Conservation (phyloP, 2,797 vertebrate species). For the Cyclopterus lumpus region DNA sequence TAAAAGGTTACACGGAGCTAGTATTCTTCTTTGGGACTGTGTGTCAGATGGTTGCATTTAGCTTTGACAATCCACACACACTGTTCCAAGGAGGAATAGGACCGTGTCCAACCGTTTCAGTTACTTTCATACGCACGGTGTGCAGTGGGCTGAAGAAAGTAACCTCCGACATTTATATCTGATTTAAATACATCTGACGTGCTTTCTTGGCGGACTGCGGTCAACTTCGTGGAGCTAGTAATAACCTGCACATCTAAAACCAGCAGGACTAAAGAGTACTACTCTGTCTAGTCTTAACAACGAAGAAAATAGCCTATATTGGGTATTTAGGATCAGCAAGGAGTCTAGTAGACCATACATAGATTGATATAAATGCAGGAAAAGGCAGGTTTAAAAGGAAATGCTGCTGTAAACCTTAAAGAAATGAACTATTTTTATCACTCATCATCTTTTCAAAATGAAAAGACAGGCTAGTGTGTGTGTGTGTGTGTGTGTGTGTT, state of each 20-base stretch:
- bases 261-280: not conserved
- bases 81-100: too few relatives aligned
- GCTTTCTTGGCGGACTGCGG: too few relatives aligned
- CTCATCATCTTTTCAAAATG: conserved; percentile 8
- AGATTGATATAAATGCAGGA: conserved; percentile 1
- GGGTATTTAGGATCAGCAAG: not conserved
- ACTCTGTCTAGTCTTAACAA: not conserved
- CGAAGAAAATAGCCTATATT: not conserved
- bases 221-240: too few relatives aligned
- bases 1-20: not conserved
- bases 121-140: not conserved
- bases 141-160: not conserved
- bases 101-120: not conserved
- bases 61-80: not conserved
- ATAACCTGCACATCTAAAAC: too few relatives aligned
- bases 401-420: not conserved
- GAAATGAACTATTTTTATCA: conserved; percentile 18
- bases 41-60: not conserved
- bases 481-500: conserved; percentile 27
- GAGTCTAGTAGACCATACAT: not conserved
- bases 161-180: too few relatives aligned
- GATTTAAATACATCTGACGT: too few relatives aligned
- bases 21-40: not conserved
- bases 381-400: not conserved
- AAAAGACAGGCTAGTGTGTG: conserved; percentile 9